phyloP scores from a whole-genome alignment of 2,797 vertebrate species.

The Huso huso region DNA sequence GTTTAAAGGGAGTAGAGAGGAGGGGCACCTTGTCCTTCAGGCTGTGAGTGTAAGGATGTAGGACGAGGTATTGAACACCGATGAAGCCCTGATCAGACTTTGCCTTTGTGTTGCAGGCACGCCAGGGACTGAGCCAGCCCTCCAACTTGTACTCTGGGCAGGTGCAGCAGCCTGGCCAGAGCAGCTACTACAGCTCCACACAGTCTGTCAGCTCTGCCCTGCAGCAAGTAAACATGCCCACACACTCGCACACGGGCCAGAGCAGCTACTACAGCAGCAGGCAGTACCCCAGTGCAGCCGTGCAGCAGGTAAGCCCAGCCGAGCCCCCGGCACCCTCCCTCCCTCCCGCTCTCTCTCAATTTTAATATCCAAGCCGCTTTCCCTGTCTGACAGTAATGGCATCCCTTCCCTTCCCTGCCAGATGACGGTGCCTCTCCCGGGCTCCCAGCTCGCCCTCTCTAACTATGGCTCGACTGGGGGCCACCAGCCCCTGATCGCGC shows the following conservation, averaged over 20 bases:
- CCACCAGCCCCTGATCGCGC: constrained; percentile 83
- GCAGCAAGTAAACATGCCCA: constrained; percentile 81
- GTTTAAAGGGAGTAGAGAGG: no score
- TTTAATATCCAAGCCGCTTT: constrained; percentile 19
- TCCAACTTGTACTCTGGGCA: constrained; percentile 94
- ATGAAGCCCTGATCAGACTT: background rate
- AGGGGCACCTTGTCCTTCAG: no score
- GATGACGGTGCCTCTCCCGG: constrained; percentile 85
- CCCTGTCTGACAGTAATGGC: constrained; percentile 20
- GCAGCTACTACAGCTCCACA: constrained; percentile 91
- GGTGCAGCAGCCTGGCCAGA: constrained; percentile 91
- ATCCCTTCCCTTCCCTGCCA: constrained; percentile 29
- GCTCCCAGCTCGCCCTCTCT: constrained; percentile 83
- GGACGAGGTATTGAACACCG: no score
- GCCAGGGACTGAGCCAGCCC: constrained; percentile 91
- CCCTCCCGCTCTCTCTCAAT: background rate
- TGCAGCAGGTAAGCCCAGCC: constrained; percentile 68
- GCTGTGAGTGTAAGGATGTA: no score
- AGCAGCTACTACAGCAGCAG: constrained; percentile 66
- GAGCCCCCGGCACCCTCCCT: background rate
- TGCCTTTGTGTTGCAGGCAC: constrained; percentile 58
- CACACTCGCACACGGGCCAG: constrained; percentile 49
- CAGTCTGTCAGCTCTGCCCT: constrained; percentile 85
- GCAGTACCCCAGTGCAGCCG: constrained; percentile 57
- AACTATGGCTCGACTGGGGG: constrained; percentile 87